Percentiles rank a stretch among this genome's conserved stretches.
phyloP scores from a whole-genome alignment of 1,140 invertebrate genomes.

The Atta colombica region DNA sequence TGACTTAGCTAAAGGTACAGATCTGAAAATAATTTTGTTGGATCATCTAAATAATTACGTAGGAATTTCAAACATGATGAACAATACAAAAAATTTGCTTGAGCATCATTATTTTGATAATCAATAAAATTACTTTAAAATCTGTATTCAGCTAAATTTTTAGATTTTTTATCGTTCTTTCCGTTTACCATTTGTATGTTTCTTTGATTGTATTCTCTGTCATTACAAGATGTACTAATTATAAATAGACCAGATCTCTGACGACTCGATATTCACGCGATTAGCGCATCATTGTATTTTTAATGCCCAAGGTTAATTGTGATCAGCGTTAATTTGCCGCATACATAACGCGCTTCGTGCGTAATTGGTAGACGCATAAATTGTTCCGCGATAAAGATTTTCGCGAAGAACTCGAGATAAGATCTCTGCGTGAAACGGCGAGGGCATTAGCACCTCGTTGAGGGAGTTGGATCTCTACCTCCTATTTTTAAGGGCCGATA shows the following conservation, averaged over 20 bases:
- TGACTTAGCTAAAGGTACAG: no score
- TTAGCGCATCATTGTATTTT: slow-evolving; percentile 27
- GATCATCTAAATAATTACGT: no score
- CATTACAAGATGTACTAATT: background rate
- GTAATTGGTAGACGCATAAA: slow-evolving; percentile 61
- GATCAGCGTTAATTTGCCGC: slow-evolving; percentile 45
- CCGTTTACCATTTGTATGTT: no score
- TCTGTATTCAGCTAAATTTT: no score
- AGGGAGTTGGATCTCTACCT: background rate
- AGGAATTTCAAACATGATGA: no score
- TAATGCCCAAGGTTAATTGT: slow-evolving; percentile 49
- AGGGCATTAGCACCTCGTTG: slow-evolving; percentile 47
- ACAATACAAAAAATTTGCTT: no score
- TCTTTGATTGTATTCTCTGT: background rate
- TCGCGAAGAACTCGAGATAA: slow-evolving; percentile 45
- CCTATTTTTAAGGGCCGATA: slow-evolving; percentile 36
- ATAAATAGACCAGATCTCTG: background rate
- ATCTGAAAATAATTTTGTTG: no score
- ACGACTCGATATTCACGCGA: slow-evolving; percentile 13
- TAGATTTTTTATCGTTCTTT: no score
- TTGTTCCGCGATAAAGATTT: slow-evolving; percentile 56
- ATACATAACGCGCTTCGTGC: slow-evolving; percentile 1
- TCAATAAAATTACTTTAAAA: no score
- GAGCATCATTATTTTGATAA: no score
- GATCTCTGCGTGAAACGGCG: slow-evolving; percentile 16